phyloP scores from a whole-genome alignment of 2,113 vertebrate species.

The Neotragus moschatus region DNA sequence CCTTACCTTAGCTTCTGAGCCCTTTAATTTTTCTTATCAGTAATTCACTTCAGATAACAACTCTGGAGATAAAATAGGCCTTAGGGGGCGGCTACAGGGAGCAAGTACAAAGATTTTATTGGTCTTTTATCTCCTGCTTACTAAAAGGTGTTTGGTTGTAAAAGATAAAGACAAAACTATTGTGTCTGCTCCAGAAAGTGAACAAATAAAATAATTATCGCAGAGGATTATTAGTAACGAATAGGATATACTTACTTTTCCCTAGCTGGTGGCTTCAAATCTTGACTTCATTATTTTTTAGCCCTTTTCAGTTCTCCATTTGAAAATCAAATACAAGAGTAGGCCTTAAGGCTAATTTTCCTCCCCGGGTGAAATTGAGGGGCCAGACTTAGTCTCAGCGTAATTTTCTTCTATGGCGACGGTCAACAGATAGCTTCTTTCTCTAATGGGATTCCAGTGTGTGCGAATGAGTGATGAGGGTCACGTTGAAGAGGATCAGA shows the following conservation, averaged over 20 bases:
- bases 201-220: slow-evolving; percentile 62
- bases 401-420: slow-evolving; percentile 36
- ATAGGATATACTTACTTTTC: slow-evolving; percentile 27
- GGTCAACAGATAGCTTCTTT: slow-evolving; percentile 7
- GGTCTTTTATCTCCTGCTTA: slow-evolving; percentile 63
- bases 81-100: slow-evolving; percentile 34
- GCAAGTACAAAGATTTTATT: slow-evolving; percentile 57
- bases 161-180: slow-evolving; percentile 54
- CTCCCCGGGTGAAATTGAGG: background rate
- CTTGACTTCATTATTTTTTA: background rate
- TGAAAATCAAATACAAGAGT: slow-evolving; percentile 29
- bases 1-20: slow-evolving; percentile 53
- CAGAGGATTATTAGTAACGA: background rate
- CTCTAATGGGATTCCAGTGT: background rate
- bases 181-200: slow-evolving; percentile 32
- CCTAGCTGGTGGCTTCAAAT: slow-evolving; percentile 32
- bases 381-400: background rate
- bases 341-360: slow-evolving; percentile 32
- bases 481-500: slow-evolving; percentile 8
- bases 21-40: slow-evolving; percentile 76
- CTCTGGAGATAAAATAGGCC: slow-evolving; percentile 68
- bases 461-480: background rate
- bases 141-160: slow-evolving; percentile 67
- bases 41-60: slow-evolving; percentile 72
- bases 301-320: background rate